phyloP scores from a whole-genome alignment of 2,888 invertebrate genomes.

The Resseliella maxima region DNA sequence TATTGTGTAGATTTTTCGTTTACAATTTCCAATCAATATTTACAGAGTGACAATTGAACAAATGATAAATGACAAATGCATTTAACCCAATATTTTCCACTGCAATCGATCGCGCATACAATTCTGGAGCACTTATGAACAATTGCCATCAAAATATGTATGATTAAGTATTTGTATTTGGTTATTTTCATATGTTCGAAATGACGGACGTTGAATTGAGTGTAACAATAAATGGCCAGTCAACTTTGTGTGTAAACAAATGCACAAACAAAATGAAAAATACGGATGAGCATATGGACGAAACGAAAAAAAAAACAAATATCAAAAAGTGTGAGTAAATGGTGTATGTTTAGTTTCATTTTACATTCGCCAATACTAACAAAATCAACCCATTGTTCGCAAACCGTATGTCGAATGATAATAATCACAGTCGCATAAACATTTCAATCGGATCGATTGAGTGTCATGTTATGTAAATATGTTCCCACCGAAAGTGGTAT shows the following conservation, averaged over 20 bases:
- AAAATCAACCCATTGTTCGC: conserved; percentile 39
- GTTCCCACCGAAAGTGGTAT: conserved; percentile 4
- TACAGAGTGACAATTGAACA: conserved; percentile 7
- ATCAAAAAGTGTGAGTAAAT: background rate
- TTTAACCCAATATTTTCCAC: background rate
- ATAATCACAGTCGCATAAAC: conserved; percentile 27
- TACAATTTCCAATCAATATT: background rate
- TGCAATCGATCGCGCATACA: background rate
- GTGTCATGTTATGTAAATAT: conserved; percentile 54
- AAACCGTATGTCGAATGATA: background rate
- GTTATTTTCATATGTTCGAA: background rate
- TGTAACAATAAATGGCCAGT: background rate
- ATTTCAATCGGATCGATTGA: conserved; percentile 10
- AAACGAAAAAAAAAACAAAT: background rate
- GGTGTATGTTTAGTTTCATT: background rate
- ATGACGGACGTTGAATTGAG: background rate
- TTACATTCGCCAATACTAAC: background rate
- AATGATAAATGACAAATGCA: background rate
- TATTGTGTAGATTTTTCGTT: background rate
- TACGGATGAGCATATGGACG: no score
- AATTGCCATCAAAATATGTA: background rate
- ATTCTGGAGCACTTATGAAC: no score
- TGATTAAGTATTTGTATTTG: background rate
- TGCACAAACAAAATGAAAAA: background rate
- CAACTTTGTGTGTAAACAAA: conserved; percentile 14